These are phyloP conservation scores for Trichacis sp. DNA, from an alignment of 2,888 invertebrate genomes.

Conservation along the genomic window DNA sequence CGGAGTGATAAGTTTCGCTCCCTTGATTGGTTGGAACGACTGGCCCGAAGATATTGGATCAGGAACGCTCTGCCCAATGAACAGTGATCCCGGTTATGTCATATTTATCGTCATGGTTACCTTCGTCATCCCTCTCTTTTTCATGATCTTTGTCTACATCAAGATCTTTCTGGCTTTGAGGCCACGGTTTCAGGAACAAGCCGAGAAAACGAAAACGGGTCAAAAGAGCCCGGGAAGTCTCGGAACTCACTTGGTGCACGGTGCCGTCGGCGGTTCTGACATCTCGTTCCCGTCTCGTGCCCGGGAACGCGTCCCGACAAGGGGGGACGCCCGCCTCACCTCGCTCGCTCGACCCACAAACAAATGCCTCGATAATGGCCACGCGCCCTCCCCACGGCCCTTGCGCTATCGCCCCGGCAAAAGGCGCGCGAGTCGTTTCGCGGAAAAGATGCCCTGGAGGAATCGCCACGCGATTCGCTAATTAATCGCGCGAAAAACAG, in stretches of 20 bases:
- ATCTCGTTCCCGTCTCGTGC: conserved; percentile 15
- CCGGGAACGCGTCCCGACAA: conserved; percentile 22
- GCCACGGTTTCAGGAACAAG: conserved; percentile 21
- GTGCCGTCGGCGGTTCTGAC: conserved; percentile 47
- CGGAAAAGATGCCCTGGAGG: not conserved
- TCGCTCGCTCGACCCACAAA: conserved; percentile 25
- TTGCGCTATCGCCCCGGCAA: not conserved
- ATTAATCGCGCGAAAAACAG: conserved; percentile 1
- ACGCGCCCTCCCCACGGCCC: conserved; percentile 12
- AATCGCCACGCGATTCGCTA: too few relatives aligned
- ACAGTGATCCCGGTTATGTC: too few relatives aligned
- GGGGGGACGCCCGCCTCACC: conserved; percentile 39
- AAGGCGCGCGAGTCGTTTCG: not conserved
- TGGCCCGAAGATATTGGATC: too few relatives aligned
- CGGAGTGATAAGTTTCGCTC: too few relatives aligned
- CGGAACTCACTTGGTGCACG: conserved; percentile 64
- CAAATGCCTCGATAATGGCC: conserved; percentile 17
- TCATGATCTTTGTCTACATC: too few relatives aligned
- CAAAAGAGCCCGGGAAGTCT: conserved; percentile 14
- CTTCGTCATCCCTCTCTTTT: too few relatives aligned
- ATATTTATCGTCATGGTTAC: too few relatives aligned
- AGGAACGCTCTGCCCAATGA: too few relatives aligned
- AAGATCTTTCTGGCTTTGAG: too few relatives aligned
- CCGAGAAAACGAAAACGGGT: conserved; percentile 4
- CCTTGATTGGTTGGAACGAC: too few relatives aligned